phyloP scores from a whole-genome alignment of 2,888 invertebrate genomes.

The Cryptosula pallasiana region DNA sequence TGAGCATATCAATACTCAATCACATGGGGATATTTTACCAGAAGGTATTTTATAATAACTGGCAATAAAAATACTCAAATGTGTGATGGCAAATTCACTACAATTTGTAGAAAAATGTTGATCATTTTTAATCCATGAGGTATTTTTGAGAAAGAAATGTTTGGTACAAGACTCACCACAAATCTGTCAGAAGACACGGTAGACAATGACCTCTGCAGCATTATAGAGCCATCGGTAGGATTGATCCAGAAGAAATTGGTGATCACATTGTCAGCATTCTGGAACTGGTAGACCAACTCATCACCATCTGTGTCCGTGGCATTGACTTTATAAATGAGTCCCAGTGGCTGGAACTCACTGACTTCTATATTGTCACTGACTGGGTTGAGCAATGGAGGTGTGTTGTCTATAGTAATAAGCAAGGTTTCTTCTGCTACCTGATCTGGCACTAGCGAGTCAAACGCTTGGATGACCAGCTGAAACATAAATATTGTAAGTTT shows the following conservation, averaged over 20 bases:
- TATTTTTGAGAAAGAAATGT: too few relatives aligned
- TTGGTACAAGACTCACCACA: slow-evolving; percentile 32
- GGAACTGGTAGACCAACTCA: background rate
- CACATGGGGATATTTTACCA: too few relatives aligned
- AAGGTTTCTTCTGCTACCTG: slow-evolving; percentile 9
- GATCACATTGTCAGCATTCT: background rate
- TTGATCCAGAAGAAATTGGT: slow-evolving; percentile 38
- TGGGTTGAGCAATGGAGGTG: background rate
- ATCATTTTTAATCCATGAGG: too few relatives aligned
- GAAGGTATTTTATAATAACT: too few relatives aligned
- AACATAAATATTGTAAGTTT: too few relatives aligned
- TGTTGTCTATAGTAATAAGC: background rate
- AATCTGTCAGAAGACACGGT: slow-evolving; percentile 30
- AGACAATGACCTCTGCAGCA: slow-evolving; percentile 34
- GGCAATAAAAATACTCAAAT: too few relatives aligned
- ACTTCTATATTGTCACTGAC: background rate
- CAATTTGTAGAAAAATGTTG: too few relatives aligned
- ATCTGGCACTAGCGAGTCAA: slow-evolving; percentile 2
- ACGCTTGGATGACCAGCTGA: slow-evolving; percentile 1
- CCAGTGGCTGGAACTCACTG: background rate
- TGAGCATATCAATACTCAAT: too few relatives aligned
- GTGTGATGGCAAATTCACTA: too few relatives aligned
- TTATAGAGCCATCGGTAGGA: slow-evolving; percentile 36
- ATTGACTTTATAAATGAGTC: slow-evolving; percentile 5
- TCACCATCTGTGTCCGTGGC: slow-evolving; percentile 10